Percentiles rank a stretch among this genome's conserved stretches.
Evolutionary conservation across 2,888 invertebrate genomes (phyloP).

Genomic region (Adela reaumurella): DNA sequence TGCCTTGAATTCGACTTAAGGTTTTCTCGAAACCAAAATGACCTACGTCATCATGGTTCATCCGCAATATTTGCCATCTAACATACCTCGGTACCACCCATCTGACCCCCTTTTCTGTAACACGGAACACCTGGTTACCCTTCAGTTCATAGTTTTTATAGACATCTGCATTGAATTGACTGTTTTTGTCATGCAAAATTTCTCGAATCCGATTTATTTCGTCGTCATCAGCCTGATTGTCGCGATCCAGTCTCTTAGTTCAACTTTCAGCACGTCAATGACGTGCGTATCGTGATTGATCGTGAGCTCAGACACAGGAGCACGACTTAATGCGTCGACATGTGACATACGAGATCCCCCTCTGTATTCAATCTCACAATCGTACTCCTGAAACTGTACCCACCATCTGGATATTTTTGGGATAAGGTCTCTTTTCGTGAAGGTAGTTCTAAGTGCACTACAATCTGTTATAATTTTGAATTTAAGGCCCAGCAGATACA

Average conservation of each 20-base stretch:
- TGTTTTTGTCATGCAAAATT: background rate
- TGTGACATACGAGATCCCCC: constrained; percentile 16
- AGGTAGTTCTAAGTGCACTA: constrained; percentile 9
- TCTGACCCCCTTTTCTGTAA: no score
- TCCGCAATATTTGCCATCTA: constrained; percentile 2
- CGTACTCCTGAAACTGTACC: background rate
- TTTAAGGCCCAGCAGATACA: constrained; percentile 13
- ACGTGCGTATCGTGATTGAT: no score
- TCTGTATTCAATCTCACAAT: constrained; percentile 13
- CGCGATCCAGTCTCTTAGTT: no score
- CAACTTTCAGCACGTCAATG: no score
- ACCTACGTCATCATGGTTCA: constrained; percentile 11
- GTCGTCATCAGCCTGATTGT: no score
- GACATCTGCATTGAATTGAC: background rate
- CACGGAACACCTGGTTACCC: background rate
- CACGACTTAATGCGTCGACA: constrained; percentile 18
- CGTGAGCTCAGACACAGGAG: no score
- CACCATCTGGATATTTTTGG: background rate
- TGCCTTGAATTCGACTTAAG: constrained; percentile 9
- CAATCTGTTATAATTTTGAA: constrained; percentile 16
- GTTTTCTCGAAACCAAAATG: constrained; percentile 16
- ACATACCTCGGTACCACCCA: constrained; percentile 1
- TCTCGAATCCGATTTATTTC: no score
- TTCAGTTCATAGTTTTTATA: no score
- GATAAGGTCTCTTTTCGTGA: background rate